Percentiles rank a stretch among this genome's conserved stretches.
Evolutionary conservation across 2,113 vertebrate genomes (phyloP).

Genomic region (Podilymbus podiceps): DNA sequence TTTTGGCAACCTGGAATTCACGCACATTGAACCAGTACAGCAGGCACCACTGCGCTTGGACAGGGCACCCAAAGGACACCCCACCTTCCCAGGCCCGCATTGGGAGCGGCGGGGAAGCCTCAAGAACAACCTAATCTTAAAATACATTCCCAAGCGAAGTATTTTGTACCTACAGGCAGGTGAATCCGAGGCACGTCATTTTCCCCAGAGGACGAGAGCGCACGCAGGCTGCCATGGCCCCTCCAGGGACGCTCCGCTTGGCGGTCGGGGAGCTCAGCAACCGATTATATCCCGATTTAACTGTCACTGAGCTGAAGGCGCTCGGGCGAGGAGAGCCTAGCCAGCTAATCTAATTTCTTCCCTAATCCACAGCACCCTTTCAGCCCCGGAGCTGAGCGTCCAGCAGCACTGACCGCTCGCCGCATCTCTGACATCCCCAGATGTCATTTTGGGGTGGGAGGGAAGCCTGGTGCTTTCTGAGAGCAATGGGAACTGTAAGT

Average conservation of each 20-base stretch:
- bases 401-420: neutral
- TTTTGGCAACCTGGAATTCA: neutral
- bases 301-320: neutral
- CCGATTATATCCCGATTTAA: slow-evolving; percentile 15
- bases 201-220: neutral
- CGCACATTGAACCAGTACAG: neutral
- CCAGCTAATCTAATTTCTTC: slow-evolving; percentile 35
- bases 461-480: neutral
- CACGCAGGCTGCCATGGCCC: slow-evolving; percentile 29
- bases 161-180: slow-evolving; percentile 52
- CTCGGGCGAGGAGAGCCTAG: neutral
- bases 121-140: neutral
- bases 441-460: neutral
- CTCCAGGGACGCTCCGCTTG: neutral
- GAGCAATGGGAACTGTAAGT: neutral
- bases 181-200: neutral
- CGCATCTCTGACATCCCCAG: fast-evolving
- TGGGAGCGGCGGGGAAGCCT: neutral
- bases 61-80: neutral
- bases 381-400: fast-evolving
- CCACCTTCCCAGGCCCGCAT: fast-evolving
- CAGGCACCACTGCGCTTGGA: neutral
- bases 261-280: neutral
- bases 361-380: slow-evolving; percentile 43
- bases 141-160: neutral